Conservation (phyloP, 2,113 vertebrate genomes). For the Abramis brama region DNA sequence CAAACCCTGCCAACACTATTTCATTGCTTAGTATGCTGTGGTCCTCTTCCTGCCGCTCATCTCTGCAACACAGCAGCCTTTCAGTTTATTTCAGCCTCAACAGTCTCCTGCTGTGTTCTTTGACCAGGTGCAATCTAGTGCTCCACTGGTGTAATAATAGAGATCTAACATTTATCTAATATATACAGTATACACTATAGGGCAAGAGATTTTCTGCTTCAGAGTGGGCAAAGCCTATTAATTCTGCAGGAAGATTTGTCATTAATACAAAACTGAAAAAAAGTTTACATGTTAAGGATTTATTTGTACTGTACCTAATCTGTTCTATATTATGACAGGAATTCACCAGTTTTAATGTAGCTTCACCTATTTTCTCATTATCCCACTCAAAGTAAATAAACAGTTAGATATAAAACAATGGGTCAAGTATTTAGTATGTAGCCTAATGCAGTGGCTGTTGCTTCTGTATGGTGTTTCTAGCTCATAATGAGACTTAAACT, state of each 20-base stretch:
- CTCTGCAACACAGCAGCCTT: constrained; percentile 43
- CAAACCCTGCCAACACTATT: background rate
- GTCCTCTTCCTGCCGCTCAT: constrained; percentile 33
- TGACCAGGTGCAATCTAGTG: constrained; percentile 31
- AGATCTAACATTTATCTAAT: background rate
- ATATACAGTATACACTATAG: background rate
- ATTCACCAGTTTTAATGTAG: background rate
- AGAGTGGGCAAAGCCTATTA: background rate
- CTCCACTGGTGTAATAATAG: background rate
- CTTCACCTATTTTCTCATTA: background rate
- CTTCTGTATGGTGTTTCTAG: background rate
- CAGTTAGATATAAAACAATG: background rate
- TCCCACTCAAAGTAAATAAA: background rate
- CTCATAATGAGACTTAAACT: background rate
- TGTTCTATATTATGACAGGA: background rate
- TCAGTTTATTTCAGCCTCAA: constrained; percentile 26
- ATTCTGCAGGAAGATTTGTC: background rate
- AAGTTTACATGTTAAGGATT: too few relatives aligned
- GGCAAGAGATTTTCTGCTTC: background rate
- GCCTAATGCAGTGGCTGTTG: background rate
- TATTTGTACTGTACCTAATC: background rate
- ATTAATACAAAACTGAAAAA: background rate
- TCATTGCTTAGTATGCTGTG: constrained; percentile 43
- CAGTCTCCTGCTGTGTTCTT: constrained; percentile 38
- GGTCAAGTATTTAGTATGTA: background rate